A percentile compares a stretch with the other conserved stretches of the same genome.
Conservation (phyloP, 2,888 invertebrate genomes). For the Chouioia cunea region DNA sequence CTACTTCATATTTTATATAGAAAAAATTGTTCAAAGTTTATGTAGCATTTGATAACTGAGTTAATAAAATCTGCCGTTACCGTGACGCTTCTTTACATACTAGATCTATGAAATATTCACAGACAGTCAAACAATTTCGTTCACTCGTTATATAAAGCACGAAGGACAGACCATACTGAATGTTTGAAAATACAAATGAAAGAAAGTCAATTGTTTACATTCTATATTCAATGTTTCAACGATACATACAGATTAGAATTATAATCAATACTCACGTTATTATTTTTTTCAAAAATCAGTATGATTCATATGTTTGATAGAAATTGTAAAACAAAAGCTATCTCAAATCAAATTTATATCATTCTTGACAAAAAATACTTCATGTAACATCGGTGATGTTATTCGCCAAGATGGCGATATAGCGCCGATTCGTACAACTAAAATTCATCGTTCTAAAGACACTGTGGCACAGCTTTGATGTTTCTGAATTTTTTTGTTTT, state of each 20-base stretch:
- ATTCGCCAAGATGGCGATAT: slow-evolving; percentile 24
- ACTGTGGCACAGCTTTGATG: slow-evolving; percentile 47
- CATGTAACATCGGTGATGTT: slow-evolving; percentile 37
- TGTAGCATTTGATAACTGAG: slow-evolving; percentile 31
- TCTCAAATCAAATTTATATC: slow-evolving; percentile 36
- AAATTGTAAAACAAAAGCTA: slow-evolving; percentile 41
- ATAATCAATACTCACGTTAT: neutral
- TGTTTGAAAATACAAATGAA: slow-evolving; percentile 40
- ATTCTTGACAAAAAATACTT: slow-evolving; percentile 45
- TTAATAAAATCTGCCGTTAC: slow-evolving; percentile 40
- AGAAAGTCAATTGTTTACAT: slow-evolving; percentile 5
- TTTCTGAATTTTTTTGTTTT: slow-evolving; percentile 28
- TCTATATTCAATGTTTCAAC: slow-evolving; percentile 9
- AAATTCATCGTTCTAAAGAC: slow-evolving; percentile 44
- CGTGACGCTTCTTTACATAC: slow-evolving; percentile 37
- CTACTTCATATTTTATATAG: too few relatives aligned
- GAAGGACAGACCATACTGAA: slow-evolving; percentile 32
- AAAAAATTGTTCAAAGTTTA: slow-evolving; percentile 31
- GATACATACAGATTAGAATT: slow-evolving; percentile 11
- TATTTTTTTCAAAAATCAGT: slow-evolving; percentile 32
- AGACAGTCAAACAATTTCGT: slow-evolving; percentile 40
- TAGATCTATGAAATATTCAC: slow-evolving; percentile 37
- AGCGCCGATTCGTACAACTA: slow-evolving; percentile 38
- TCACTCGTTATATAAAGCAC: slow-evolving; percentile 33
- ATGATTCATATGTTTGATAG: slow-evolving; percentile 24